These are phyloP conservation scores for Zaprionus inermis DNA, from an alignment of 1,140 invertebrate species.

Conservation along the genomic window DNA sequence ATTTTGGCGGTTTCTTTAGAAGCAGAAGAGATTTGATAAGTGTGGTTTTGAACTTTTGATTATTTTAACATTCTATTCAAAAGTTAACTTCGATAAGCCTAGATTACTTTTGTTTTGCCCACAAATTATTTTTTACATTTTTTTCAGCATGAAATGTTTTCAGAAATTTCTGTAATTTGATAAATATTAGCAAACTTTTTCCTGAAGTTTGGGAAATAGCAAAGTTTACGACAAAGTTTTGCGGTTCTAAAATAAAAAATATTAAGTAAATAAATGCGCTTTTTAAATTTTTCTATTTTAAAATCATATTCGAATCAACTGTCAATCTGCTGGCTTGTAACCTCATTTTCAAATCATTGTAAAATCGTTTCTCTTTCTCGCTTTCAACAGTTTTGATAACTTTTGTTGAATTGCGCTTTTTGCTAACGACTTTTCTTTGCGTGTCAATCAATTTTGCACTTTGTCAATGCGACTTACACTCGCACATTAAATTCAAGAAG, in stretches of 20 bases:
- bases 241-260: background rate
- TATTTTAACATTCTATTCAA: background rate
- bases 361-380: background rate
- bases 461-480: slow-evolving; percentile 20
- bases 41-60: background rate
- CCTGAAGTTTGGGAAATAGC: background rate
- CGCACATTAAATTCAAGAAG: slow-evolving; percentile 25
- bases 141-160: background rate
- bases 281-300: background rate
- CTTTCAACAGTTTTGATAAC: background rate
- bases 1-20: background rate
- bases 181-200: background rate
- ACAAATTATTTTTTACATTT: background rate
- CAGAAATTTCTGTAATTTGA: background rate
- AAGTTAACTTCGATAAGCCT: background rate
- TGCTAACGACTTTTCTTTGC: background rate
- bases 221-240: background rate
- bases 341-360: background rate
- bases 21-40: background rate
- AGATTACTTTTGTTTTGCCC: background rate
- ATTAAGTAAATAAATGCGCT: background rate
- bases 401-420: background rate
- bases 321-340: slow-evolving; percentile 3
- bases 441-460: slow-evolving; percentile 30
- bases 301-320: slow-evolving; percentile 5